Evolutionary conservation across 1,140 invertebrate species (phyloP), one percentile per base, ranked within the genome.

Genomic region (Maniola jurtina): DNA sequence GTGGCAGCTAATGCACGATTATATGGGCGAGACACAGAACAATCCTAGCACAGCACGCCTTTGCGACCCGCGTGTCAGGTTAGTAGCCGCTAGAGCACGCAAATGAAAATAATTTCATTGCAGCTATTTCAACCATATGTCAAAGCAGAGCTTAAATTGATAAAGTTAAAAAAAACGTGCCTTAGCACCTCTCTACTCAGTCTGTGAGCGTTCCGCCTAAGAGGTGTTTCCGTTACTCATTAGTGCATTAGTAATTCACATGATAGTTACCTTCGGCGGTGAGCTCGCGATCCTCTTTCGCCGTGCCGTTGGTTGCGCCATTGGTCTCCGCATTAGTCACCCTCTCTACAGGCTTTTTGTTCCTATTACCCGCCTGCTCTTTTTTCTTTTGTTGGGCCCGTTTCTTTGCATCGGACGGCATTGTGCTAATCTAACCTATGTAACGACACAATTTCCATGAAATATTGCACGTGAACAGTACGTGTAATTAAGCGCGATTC

Each of bases 351-450:
- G 88, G 83, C 75, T 94, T 96, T 72, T 94, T 95, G 70, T 93
- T 94, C 76, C 96, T 93, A 58, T 94, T 93, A 84, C 97, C 97
- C 16, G 96, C 96, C 34, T 97, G 96, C 77, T 98, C 97, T 88
- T 99, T 99, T 91, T 99, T 99, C 90, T 98, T 98, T 79, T 97
- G 96, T 86, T 98, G 97, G 85, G 98, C 95, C 79, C 97, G 97
- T 93, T 99, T 99, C 91, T 99, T 99, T 3, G 98, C 95, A 90
- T 99, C 98, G 73, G 98, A 99, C 76, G 98, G 98, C 98, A 99
- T 99, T 79, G 73, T 92, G 66, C 52, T 70, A 62, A 63, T 73
- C 62, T 66, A 68, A 71, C 71, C 61, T 65, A 67, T 66, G 54
- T 62, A 73, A 61, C 47, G 70, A 72, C 60, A 70, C 69, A 59